Conservation (phyloP, 1,140 invertebrate species). For the Drosophila arawakana region DNA sequence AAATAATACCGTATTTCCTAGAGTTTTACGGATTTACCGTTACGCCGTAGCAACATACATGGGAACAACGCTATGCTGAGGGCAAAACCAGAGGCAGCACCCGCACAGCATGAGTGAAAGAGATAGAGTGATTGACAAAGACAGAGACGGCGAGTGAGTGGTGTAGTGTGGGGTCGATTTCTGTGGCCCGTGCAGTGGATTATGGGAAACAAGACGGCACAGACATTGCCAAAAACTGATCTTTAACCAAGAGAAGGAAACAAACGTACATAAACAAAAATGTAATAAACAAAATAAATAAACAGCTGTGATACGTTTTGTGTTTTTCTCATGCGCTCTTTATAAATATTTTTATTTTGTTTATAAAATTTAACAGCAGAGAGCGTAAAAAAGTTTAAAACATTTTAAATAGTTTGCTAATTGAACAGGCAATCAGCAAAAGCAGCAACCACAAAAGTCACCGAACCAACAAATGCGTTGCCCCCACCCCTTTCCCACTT, state of each 20-base stretch:
- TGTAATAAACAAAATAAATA: conserved; percentile 31
- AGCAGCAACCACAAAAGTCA: not conserved
- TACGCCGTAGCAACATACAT: conserved; percentile 61
- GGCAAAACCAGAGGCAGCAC: not conserved
- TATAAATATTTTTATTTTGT: conserved; percentile 73
- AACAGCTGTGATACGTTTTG: conserved; percentile 18
- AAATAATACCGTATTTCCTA: conserved; percentile 83
- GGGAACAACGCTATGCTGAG: conserved; percentile 43
- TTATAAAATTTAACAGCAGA: conserved; percentile 64
- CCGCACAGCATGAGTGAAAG: no score
- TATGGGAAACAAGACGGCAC: conserved; percentile 46
- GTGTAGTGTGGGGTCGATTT: conserved; percentile 5
- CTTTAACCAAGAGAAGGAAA: not conserved
- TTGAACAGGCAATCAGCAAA: conserved; percentile 72
- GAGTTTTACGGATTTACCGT: conserved; percentile 76
- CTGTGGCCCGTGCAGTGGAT: conserved; percentile 32
- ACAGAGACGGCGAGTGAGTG: not conserved
- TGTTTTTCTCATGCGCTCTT: conserved; percentile 8
- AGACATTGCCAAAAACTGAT: conserved; percentile 6
- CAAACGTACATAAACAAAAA: not conserved
- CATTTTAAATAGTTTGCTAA: conserved; percentile 83
- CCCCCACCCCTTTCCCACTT: no score
- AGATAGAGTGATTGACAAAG: not conserved
- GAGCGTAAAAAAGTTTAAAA: conserved; percentile 77
- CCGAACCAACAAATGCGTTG: conserved; percentile 28